phyloP scores from a whole-genome alignment of 2,797 vertebrate species.

The Scolopax bukidnonensis region DNA sequence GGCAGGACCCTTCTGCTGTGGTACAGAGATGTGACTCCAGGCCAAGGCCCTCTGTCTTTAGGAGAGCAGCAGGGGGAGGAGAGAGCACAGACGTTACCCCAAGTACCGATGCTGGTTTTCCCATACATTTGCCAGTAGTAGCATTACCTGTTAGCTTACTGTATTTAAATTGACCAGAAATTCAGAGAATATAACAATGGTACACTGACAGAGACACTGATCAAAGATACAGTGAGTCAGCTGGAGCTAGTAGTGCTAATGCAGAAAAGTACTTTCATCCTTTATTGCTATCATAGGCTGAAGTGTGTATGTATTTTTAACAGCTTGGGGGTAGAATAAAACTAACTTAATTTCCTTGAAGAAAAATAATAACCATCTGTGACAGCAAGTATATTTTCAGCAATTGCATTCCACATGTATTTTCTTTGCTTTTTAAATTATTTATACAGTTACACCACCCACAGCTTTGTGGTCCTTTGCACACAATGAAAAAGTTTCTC shows the following conservation, averaged over 20 bases:
- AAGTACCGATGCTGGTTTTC: not conserved
- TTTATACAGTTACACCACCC: not conserved
- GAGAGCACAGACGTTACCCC: not conserved
- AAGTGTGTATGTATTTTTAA: not conserved
- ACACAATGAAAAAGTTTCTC: not conserved
- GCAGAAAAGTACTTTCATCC: not conserved
- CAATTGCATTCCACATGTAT: not conserved
- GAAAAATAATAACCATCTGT: conserved; percentile 15
- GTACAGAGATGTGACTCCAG: not conserved
- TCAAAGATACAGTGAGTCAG: not conserved
- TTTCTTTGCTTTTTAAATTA: conserved; percentile 32
- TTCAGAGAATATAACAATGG: not conserved
- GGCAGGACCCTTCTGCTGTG: not conserved
- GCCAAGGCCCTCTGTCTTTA: not conserved
- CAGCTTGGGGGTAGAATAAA: not conserved
- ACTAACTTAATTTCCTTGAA: not conserved
- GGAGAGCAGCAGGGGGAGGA: not conserved
- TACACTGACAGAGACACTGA: not conserved
- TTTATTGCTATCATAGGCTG: not conserved
- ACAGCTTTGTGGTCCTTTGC: not conserved
- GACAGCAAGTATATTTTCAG: not conserved
- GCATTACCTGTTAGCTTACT: not conserved
- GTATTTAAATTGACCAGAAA: not conserved
- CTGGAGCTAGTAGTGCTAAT: not conserved
- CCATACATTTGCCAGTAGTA: not conserved